Conservation (phyloP, 1,140 invertebrate genomes). For the Teleopsis dalmanni region DNA sequence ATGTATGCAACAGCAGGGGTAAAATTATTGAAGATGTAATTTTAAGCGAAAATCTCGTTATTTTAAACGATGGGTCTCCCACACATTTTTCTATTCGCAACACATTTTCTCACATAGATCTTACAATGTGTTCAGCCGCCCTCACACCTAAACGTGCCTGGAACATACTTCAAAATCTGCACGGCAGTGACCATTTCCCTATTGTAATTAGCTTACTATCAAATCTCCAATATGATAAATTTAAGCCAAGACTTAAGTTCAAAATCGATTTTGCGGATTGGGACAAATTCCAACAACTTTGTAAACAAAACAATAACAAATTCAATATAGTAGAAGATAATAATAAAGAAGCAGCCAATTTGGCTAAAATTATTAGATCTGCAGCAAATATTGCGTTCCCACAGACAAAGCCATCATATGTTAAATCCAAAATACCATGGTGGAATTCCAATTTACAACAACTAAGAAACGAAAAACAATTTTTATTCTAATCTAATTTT, state of each 20-base stretch:
- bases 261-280: neutral
- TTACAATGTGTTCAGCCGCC: neutral
- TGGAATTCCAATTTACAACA: neutral
- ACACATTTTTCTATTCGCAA: neutral
- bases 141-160: neutral
- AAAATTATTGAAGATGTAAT: neutral
- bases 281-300: neutral
- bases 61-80: neutral
- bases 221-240: neutral
- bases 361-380: neutral
- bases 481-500: neutral
- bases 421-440: neutral
- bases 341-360: neutral
- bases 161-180: neutral
- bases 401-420: neutral
- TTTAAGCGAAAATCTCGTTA: neutral
- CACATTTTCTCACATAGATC: slow-evolving; percentile 1
- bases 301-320: neutral
- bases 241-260: neutral
- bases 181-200: slow-evolving; percentile 2
- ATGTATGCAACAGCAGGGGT: neutral
- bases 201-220: neutral
- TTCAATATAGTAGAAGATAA: neutral
- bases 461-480: neutral
- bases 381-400: neutral